phyloP scores from a whole-genome alignment of 2,888 invertebrate species.

The Ethmia dodecea region DNA sequence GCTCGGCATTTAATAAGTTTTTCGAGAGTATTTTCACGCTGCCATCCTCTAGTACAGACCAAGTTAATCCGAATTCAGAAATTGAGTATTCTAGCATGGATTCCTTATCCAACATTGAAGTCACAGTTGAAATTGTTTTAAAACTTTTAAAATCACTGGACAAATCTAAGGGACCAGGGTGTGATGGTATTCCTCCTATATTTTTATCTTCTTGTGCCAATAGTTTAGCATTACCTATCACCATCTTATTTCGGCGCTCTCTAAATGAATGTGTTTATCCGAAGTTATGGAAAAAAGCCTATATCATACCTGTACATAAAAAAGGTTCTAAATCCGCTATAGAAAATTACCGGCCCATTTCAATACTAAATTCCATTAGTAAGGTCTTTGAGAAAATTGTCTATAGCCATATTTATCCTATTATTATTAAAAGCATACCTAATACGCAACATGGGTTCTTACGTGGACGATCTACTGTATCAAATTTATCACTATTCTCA shows the following conservation, averaged over 20 bases:
- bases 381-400: slow-evolving; percentile 11
- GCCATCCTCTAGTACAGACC: background rate
- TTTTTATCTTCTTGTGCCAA: background rate
- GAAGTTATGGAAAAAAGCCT: slow-evolving; percentile 9
- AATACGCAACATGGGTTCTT: no score
- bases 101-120: background rate
- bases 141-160: background rate
- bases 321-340: slow-evolving; percentile 7
- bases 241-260: background rate
- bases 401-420: slow-evolving; percentile 1
- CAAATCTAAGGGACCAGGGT: background rate
- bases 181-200: background rate
- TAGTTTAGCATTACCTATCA: background rate
- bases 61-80: background rate
- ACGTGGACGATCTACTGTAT: no score
- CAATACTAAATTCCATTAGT: slow-evolving; percentile 6
- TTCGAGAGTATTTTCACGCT: background rate
- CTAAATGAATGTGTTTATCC: slow-evolving; percentile 2
- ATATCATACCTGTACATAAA: slow-evolving; percentile 10
- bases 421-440: slow-evolving; percentile 2
- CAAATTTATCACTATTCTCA: no score
- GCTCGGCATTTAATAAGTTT: background rate
- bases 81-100: background rate
- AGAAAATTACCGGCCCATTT: slow-evolving; percentile 10
- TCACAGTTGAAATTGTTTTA: background rate